Base-by-base conservation (phyloP, 2,888 invertebrate genomes). In the Galerucella nymphaeae region DNA sequence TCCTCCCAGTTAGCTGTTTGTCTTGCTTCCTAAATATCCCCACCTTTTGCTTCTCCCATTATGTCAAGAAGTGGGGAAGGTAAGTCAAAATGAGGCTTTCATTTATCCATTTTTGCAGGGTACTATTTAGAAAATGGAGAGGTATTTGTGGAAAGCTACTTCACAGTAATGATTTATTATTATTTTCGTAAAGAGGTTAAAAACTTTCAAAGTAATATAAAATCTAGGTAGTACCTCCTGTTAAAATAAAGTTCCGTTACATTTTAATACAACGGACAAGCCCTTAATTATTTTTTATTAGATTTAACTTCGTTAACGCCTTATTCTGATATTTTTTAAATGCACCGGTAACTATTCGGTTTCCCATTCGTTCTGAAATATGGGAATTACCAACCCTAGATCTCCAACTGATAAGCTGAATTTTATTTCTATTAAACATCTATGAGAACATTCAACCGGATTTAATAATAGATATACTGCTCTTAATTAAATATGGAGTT, bases 261-360 rank as follows among this genome's bases (percentile, higher is more conserved):
- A 16, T 42, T 62, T 65, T 65, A 16, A n/a, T 16, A 30, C 30
- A 65, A 50, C 50, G 23, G 65, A 53, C 50, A n/a, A 30, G 50
- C 65, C 65, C 65, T 65, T 65, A 53, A 65, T 65, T 65, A 65
- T 50, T 55, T 65, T 65, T 65, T 65, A 53, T 53, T 65, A 55
- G 50, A 65, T 53, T 63, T 63, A 20, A 48, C 50, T 45, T 65
- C 38, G 65, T 65, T 23, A 6, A 65, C 65, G 65, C 65, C 65
- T 53, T 14, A 64, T 64, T 48, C 65, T 30, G 65, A 30, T 50
- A 53, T 65, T 30, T 55, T n/a, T 53, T 38, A 65, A 53, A 65
- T 53, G 38, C 30, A 53, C 50, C 65, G 65, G 38, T 65, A 55
- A 38, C 53, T 53, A 42, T 65, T n/a, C 30, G 16, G 53, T 50